Evolutionary conservation across 1,140 invertebrate species (phyloP).

Genomic region (Drosophila murphyi): DNA sequence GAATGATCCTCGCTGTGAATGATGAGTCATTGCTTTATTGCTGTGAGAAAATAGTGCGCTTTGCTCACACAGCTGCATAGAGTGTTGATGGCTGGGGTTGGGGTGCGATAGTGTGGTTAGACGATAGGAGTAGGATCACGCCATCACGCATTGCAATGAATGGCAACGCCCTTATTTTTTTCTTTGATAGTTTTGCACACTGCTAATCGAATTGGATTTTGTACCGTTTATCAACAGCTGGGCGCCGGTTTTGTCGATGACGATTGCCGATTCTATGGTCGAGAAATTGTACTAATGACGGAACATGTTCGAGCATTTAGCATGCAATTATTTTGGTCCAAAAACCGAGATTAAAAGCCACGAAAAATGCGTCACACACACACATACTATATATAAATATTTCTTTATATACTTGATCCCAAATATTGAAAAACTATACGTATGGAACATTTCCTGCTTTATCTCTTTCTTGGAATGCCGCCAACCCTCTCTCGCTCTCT

Average conservation of each 20-base stretch:
- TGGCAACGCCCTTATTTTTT: not conserved
- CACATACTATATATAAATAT: not conserved
- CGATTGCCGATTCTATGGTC: not conserved
- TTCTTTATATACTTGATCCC: not conserved
- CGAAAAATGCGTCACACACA: slow-evolving; percentile 15
- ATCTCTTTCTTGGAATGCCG: slow-evolving; percentile 19
- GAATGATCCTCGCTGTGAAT: slow-evolving; percentile 30
- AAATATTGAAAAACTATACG: not conserved
- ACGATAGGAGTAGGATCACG: slow-evolving; percentile 2
- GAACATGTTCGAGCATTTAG: slow-evolving; percentile 55
- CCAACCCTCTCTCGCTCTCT: slow-evolving; percentile 19
- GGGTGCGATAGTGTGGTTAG: not conserved
- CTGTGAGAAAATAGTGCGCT: not conserved
- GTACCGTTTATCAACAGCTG: slow-evolving; percentile 36
- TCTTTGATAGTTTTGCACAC: not conserved
- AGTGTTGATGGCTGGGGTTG: not conserved
- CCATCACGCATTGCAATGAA: not conserved
- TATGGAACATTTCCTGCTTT: slow-evolving; percentile 34
- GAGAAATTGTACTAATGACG: slow-evolving; percentile 33
- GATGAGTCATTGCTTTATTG: slow-evolving; percentile 33
- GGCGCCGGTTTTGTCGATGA: slow-evolving; percentile 2
- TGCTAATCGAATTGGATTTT: slow-evolving; percentile 36
- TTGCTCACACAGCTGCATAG: not conserved
- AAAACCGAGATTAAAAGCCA: slow-evolving; percentile 42
- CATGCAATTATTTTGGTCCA: slow-evolving; percentile 33